These are phyloP conservation scores for Hydrozoanthus gracilis DNA, from an alignment of 92 coral and sea anemone genomes.

Conservation along the genomic window DNA sequence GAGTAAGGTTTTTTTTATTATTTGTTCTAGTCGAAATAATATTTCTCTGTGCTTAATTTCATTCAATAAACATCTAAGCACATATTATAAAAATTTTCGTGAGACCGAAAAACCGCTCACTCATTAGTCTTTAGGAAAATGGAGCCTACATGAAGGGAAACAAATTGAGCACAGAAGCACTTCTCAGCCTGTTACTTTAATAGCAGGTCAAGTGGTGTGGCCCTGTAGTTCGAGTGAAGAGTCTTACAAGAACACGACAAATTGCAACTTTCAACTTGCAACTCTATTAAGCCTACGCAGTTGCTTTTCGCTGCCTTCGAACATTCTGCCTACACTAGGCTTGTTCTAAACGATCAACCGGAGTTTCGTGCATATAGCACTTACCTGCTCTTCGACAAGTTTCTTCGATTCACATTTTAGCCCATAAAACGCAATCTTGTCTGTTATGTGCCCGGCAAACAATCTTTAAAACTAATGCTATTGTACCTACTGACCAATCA, in stretches of 20 bases:
- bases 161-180: neutral
- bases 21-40: neutral
- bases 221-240: conserved; percentile 8
- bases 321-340: neutral
- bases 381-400: conserved; percentile 4
- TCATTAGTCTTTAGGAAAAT: neutral
- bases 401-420: conserved; percentile 44
- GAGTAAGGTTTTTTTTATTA: neutral
- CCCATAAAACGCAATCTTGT: conserved; percentile 25
- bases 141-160: neutral
- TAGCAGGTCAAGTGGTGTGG: conserved; percentile 30
- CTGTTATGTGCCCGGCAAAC: conserved; percentile 60
- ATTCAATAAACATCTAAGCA: neutral
- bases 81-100: neutral
- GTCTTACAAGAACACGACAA: neutral
- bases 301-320: no score
- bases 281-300: neutral
- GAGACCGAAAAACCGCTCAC: conserved; percentile 1
- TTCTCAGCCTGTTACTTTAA: conserved; percentile 17
- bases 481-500: conserved; percentile 70
- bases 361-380: neutral
- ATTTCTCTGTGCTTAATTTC: neutral
- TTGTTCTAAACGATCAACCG: neutral
- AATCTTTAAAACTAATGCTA: conserved; percentile 51
- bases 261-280: neutral